Base-by-base conservation (phyloP, 2,797 vertebrate species). In the Gallinago stenura region DNA sequence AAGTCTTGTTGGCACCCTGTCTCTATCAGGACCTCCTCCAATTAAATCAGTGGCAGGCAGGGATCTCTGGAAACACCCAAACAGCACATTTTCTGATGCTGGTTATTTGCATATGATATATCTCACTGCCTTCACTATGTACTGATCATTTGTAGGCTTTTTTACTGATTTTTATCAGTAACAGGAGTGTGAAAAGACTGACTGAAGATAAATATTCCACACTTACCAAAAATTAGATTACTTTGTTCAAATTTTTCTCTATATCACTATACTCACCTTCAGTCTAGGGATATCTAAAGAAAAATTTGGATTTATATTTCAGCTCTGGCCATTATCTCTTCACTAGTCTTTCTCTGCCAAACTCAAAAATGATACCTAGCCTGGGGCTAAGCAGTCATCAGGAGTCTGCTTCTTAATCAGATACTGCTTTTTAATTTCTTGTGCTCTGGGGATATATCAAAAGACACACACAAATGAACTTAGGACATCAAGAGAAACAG, bases 241-340 rank as follows among this genome's bases (percentile, higher is more conserved):
- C 5, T 77, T 83, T 30, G 35, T 54, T 88, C 13, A 68, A 24
- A 51, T 39, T 46, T 45, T 51, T 41, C 14, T 39, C 58, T 33
- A 6, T 77, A 26, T 3, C 15, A 4, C 15, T n/a, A 13, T 19
- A 26, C 58, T 65, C 6, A n/a, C 10, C 1, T 8, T 4, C 6
- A 60, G 2, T 56, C 86, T 53, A 46, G 9, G 45, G n/a, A 35
- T 41, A 65, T 7, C 10, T 83, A 20, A 81, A 58, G 5, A 84
- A 71, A 65, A 35, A 6, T 50, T 65, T 37, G 30, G 14, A 19
- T 71, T 48, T 57, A 3, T n/a, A 54, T 79, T 90, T 84, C 50
- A 46, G 8, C 9, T 72, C 41, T 79, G 31, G 17, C 13, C 12
- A 46, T 41, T 41, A 13, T 39, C 13, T 71, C 30, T 88, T 64